Conservation (phyloP, 2,113 vertebrate genomes). For the Microcebus tavaratra region DNA sequence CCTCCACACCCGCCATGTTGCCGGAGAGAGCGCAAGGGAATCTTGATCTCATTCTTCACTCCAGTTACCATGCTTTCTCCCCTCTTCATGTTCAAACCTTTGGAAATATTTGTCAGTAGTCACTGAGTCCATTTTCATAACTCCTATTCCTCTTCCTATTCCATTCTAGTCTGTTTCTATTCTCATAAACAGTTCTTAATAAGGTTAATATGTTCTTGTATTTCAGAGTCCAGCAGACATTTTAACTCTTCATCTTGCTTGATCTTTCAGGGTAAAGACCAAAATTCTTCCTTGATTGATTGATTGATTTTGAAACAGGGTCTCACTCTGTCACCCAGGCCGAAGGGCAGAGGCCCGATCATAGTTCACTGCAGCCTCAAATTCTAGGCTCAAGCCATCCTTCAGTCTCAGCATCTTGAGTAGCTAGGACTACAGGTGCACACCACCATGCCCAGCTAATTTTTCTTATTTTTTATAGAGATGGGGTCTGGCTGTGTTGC, state of each 20-base stretch:
- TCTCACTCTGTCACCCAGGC: too few species aligned
- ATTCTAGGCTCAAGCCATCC: too few species aligned
- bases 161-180: not conserved
- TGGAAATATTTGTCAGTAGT: not conserved
- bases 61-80: not conserved
- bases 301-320: too few species aligned
- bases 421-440: too few species aligned
- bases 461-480: too few species aligned
- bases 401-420: too few species aligned
- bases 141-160: not conserved
- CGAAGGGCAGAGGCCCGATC: too few species aligned
- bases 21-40: conserved; percentile 73
- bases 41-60: not conserved
- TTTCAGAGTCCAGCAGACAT: not conserved
- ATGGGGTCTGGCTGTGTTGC: too few species aligned
- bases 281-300: too few species aligned
- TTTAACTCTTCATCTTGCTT: not conserved
- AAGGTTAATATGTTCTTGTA: not conserved
- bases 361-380: too few species aligned
- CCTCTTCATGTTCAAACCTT: not conserved
- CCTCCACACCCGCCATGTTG: conserved; percentile 91
- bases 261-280: not conserved
- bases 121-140: not conserved
- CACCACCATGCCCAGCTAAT: too few species aligned
- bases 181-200: not conserved